A percentile compares a stretch with the other conserved stretches of the same genome.
phyloP scores from a whole-genome alignment of 1,140 invertebrate genomes.

The Papilio polyxenes region DNA sequence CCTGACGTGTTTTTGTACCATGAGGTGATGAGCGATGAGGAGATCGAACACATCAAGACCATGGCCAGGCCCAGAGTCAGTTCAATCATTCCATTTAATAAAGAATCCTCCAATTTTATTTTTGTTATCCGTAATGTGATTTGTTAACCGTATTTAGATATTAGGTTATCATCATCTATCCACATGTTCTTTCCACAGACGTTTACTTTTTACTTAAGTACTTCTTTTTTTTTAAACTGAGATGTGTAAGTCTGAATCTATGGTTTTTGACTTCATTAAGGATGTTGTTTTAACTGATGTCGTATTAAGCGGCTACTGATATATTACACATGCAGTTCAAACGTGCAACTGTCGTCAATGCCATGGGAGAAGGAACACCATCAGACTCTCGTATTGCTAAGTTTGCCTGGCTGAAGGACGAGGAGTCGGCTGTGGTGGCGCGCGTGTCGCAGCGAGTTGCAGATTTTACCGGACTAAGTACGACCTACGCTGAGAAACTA shows the following conservation, averaged over 20 bases:
- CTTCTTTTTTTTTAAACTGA: too few relatives aligned
- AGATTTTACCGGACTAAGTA: conserved; percentile 91
- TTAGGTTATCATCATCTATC: too few relatives aligned
- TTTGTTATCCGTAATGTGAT: too few relatives aligned
- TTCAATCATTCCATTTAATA: neutral
- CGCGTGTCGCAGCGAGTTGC: conserved; percentile 87
- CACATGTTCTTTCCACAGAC: too few relatives aligned
- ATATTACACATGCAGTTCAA: conserved; percentile 85
- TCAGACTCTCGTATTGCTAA: conserved; percentile 98
- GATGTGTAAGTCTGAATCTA: too few relatives aligned
- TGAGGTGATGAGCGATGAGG: conserved; percentile 92
- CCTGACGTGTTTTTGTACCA: conserved; percentile 95
- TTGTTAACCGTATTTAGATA: too few relatives aligned
- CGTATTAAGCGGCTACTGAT: neutral
- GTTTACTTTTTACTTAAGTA: too few relatives aligned
- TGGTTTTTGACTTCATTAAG: too few relatives aligned
- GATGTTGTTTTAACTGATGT: too few relatives aligned
- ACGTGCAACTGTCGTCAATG: conserved; percentile 97
- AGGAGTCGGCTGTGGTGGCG: conserved; percentile 90
- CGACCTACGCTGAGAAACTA: conserved; percentile 94
- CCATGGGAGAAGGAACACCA: conserved; percentile 95
- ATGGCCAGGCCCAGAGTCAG: conserved; percentile 77
- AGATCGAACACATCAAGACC: conserved; percentile 94
- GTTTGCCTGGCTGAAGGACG: conserved; percentile 95
- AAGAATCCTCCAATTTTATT: too few relatives aligned